Evolutionary conservation across 2,797 vertebrate genomes (phyloP), one percentile per base, ranked within the genome.

Genomic region (Poeciliopsis infans): DNA sequence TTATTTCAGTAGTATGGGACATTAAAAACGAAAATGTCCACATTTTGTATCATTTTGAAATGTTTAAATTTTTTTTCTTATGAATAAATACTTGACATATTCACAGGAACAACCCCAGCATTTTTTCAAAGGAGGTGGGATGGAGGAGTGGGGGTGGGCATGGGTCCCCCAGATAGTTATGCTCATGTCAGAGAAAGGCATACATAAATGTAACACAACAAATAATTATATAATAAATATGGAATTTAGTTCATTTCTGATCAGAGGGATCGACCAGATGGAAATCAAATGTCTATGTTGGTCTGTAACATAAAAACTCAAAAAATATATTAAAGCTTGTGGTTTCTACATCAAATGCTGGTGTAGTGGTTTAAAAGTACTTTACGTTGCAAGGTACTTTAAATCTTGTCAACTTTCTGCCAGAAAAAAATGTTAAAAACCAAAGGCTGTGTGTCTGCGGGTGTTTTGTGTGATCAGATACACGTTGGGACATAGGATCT

Each of bases 401-500:
- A 43, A 43, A 69, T 41, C 66, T 69, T 12, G 11, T 45, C 25
- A 43, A 70, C 39, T 45, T 68, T 70, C 41, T 45, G 10, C 13
- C 23, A 70, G 39, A 70, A n/a, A 43, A 43, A 2, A 5, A n/a
- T 7, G 8, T 15, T 12, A 45, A 70, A 15, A 53, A 45, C 49
- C 33, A 55, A 2, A 57, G 8, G 15, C 31, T 28, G 0, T 8
- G 46, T 72, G 49, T 45, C 18, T 49, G 11, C 4, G 33, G 15
- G 61, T 53, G 72, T 59, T 69, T 16, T 64, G 80, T 68, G 70
- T 79, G 84, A 7, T 45, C 7, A 72, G 79, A 74, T 79, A 28
- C 7, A 39, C 69, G 79, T 61, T 46, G 74, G 86, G 91, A 90
- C 85, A 93, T 31, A 78, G 75, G 91, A 93, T 91, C 91, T 71